These are phyloP conservation scores for Alloplasta piceator DNA, from an alignment of 2,888 invertebrate genomes.

Conservation along the genomic window DNA sequence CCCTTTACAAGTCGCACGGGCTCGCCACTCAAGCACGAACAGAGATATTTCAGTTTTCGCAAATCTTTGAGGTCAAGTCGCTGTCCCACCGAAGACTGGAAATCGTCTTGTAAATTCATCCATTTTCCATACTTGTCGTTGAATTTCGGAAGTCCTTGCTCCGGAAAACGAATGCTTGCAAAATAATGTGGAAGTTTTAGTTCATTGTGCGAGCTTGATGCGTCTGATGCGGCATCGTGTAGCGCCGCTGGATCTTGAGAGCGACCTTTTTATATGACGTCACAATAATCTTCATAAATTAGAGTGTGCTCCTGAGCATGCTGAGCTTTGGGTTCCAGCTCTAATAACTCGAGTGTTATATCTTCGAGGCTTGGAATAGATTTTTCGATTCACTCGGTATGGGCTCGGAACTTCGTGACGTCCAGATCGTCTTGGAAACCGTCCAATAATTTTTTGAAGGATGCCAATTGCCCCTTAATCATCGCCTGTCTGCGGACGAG, in stretches of 20 bases:
- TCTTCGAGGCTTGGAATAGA: not conserved
- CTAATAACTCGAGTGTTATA: not conserved
- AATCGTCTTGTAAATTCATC: not conserved
- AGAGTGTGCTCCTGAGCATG: not conserved
- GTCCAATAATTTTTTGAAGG: not conserved
- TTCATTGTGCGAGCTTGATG: too few species aligned
- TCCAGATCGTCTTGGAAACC: not conserved
- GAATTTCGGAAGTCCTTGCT: not conserved
- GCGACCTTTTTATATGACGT: too few species aligned
- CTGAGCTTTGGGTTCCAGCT: not conserved
- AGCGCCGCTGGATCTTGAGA: not conserved
- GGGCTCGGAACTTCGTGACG: not conserved
- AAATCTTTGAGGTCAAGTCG: not conserved
- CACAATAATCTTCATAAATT: too few species aligned
- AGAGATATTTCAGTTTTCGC: conserved; percentile 16
- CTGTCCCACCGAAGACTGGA: not conserved
- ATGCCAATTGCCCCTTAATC: not conserved
- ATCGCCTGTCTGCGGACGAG: not conserved
- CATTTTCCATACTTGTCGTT: not conserved
- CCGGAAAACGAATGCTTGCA: not conserved
- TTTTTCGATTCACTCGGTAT: not conserved
- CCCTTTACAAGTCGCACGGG: conserved; percentile 1
- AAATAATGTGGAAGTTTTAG: not conserved
- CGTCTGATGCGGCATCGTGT: not conserved
- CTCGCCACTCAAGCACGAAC: conserved; percentile 18